Conservation (phyloP, 2,888 invertebrate genomes). For the Sminthurides aquaticus region DNA sequence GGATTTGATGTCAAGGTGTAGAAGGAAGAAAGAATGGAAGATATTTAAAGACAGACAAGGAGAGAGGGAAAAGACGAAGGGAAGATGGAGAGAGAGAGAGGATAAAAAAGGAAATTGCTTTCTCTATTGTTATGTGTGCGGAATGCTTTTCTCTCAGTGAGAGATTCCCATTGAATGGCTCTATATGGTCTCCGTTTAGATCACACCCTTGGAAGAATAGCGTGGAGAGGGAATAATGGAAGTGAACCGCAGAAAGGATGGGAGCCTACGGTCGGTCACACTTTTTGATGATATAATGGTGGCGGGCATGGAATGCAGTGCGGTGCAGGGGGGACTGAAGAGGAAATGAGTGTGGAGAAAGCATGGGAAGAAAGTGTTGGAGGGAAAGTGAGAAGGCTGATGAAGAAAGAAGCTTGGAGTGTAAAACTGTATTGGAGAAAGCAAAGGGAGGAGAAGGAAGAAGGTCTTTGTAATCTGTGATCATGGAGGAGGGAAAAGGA, state of each 20-base stretch:
- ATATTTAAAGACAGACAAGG: not conserved
- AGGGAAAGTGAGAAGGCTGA: too few relatives aligned
- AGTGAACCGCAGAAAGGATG: not conserved
- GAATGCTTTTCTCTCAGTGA: slow-evolving; percentile 17
- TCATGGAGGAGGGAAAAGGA: not conserved
- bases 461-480: not conserved
- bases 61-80: too few relatives aligned
- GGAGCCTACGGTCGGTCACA: not conserved
- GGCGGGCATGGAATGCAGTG: not conserved
- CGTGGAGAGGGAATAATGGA: not conserved
- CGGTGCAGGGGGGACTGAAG: too few relatives aligned
- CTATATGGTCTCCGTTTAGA: slow-evolving; percentile 1
- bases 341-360: too few relatives aligned
- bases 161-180: slow-evolving; percentile 23
- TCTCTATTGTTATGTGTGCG: slow-evolving; percentile 29
- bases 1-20: not conserved
- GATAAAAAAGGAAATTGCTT: slow-evolving; percentile 29
- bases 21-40: too few relatives aligned
- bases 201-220: not conserved
- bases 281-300: too few relatives aligned
- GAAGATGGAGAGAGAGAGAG: not conserved
- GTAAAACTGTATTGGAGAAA: too few relatives aligned
- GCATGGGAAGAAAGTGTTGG: too few relatives aligned
- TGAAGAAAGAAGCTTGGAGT: too few relatives aligned
- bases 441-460: too few relatives aligned